These are phyloP conservation scores for Neuroterus valhalla DNA, from an alignment of 1,140 invertebrate genomes.

Conservation along the genomic window DNA sequence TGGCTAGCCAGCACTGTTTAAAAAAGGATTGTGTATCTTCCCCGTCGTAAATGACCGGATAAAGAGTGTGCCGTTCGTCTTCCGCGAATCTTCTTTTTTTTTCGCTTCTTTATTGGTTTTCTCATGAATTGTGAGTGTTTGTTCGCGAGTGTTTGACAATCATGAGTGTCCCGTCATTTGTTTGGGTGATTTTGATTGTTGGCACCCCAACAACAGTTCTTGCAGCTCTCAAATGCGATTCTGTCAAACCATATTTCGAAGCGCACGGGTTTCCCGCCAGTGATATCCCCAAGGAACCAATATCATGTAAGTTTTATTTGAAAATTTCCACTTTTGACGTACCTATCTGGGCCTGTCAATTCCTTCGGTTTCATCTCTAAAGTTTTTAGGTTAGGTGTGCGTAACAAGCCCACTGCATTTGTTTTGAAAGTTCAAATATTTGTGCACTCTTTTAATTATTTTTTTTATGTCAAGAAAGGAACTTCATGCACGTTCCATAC, in stretches of 20 bases:
- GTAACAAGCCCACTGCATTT: too few relatives aligned
- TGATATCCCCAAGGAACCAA: conserved; percentile 70
- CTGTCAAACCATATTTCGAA: conserved; percentile 68
- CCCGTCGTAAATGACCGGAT: conserved; percentile 37
- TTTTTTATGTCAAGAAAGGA: too few relatives aligned
- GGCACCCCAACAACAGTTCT: conserved; percentile 52
- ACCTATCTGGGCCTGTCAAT: background rate
- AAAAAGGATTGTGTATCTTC: background rate
- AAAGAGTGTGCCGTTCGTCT: conserved; percentile 38
- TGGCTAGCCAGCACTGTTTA: background rate
- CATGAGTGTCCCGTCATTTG: conserved; percentile 61
- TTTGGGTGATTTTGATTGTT: conserved; percentile 64
- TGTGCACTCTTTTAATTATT: too few relatives aligned
- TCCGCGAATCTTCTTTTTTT: conserved; percentile 4
- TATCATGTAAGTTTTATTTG: conserved; percentile 65
- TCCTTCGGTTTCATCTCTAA: too few relatives aligned
- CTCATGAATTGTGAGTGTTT: conserved; percentile 44
- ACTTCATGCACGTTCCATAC: too few relatives aligned
- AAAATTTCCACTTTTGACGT: background rate
- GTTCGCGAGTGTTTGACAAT: conserved; percentile 46
- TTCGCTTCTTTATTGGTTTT: conserved; percentile 33
- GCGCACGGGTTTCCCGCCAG: conserved; percentile 67
- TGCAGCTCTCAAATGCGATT: conserved; percentile 65
- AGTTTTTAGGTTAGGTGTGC: too few relatives aligned
- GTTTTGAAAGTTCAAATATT: too few relatives aligned